phyloP scores from a whole-genome alignment of 1,140 invertebrate genomes.

The Bombus breviceps region DNA sequence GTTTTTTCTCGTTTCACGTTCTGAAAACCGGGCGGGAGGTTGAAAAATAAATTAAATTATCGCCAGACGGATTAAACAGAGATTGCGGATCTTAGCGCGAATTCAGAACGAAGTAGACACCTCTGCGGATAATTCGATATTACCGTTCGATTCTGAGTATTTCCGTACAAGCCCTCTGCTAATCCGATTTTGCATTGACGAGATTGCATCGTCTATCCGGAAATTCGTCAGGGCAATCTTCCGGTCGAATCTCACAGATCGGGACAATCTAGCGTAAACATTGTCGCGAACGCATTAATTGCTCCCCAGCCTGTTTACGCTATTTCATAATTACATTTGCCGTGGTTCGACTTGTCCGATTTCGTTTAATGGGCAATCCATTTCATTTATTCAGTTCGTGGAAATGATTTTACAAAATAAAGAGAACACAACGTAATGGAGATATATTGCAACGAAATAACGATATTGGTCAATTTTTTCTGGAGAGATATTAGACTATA shows the following conservation, averaged over 20 bases:
- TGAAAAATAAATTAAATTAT: constrained; percentile 12
- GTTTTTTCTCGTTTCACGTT: too few relatives aligned
- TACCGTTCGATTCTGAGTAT: constrained; percentile 53
- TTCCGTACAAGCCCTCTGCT: constrained; percentile 29
- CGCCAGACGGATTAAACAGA: not conserved
- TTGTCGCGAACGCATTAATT: not conserved
- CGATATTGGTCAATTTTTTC: too few relatives aligned
- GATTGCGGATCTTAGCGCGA: constrained; percentile 1
- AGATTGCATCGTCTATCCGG: constrained; percentile 45
- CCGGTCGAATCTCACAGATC: constrained; percentile 4
- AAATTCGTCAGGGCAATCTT: constrained; percentile 37
- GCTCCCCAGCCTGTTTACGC: not conserved
- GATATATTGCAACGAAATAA: too few relatives aligned
- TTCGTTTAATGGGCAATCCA: not conserved
- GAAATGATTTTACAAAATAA: too few relatives aligned
- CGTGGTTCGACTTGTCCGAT: not conserved
- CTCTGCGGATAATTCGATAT: constrained; percentile 49
- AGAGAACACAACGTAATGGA: too few relatives aligned
- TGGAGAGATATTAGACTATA: too few relatives aligned
- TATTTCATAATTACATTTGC: not conserved
- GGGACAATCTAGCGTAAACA: constrained; percentile 34
- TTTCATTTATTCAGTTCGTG: too few relatives aligned
- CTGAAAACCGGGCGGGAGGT: not conserved
- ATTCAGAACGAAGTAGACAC: constrained; percentile 14
- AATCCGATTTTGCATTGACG: constrained; percentile 43